A percentile compares a stretch with the other conserved stretches of the same genome.
phyloP scores from a whole-genome alignment of 2,113 vertebrate species.

The Recurvirostra avosetta region DNA sequence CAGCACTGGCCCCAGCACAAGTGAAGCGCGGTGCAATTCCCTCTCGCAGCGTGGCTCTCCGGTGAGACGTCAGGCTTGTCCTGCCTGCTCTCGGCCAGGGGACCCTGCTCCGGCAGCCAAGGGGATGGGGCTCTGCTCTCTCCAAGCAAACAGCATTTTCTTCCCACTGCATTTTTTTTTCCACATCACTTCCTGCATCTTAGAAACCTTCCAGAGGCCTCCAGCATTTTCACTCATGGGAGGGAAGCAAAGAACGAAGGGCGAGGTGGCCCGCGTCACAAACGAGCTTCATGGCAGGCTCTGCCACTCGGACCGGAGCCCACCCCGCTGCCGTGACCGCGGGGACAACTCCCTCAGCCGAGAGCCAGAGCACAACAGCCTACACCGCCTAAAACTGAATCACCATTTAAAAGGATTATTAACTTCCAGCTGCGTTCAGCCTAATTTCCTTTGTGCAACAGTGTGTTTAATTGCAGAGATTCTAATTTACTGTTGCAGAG shows the following conservation, averaged over 20 bases:
- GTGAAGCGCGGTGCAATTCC: fast-evolving
- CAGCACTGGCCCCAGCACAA: not conserved
- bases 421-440: constrained; percentile 43
- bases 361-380: not conserved
- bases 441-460: constrained; percentile 46
- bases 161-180: fast-evolving
- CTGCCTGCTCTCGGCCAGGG: not conserved
- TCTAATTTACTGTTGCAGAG: constrained; percentile 19
- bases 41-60: not conserved
- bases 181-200: not conserved
- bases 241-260: not conserved
- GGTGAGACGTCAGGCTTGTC: fast-evolving
- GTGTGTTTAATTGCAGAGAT: constrained; percentile 28
- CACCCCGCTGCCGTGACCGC: not conserved
- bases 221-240: not conserved
- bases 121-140: not conserved
- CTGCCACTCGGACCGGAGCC: not conserved
- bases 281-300: fast-evolving
- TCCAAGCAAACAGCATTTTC: not conserved
- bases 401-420: constrained; percentile 12
- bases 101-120: not conserved
- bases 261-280: fast-evolving
- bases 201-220: not conserved
- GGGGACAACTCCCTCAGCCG: not conserved
- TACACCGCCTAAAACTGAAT: not conserved